Base-by-base conservation (phyloP, 2,113 vertebrate genomes). In the Sapayoa aenigma region DNA sequence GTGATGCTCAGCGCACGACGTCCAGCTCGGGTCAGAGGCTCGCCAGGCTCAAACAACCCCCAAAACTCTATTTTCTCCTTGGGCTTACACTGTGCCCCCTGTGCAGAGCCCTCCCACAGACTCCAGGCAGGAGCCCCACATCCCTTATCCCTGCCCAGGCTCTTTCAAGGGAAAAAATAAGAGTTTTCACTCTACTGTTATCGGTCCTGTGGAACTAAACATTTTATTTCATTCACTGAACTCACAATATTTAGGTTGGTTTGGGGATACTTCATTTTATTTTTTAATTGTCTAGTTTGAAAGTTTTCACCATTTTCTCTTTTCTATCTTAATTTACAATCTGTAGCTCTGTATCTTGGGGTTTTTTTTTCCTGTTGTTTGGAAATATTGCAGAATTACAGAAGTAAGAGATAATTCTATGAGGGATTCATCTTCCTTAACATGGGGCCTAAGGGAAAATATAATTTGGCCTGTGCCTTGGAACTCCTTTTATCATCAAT, bases 51-150 rank as follows among this genome's bases (percentile, higher is more conserved):
- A 49, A 94, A 75, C 11, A 59, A 47, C 5, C 8, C 46, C 33
- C 9, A 17, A 44, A 87, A 25, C 17, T 83, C 6, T 33, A 8
- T 55, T 72, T 92, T 79, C 49, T 42, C 42, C 55, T 58, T 5
- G 3, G 25, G 58, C 39, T 82, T 62, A 8, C 1, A 5, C 62
- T 79, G 52, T 35, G 4, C 8, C 33, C 4, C 22, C 31, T 30
- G 24, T 33, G 14, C 7, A 14, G 33, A 53, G 25, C 44, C 60
- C 5, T 14, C 9, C 7, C 27, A 56, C 41, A 39, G 55, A 23
- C 27, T 42, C 33, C 27, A 75, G n/a, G 15, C 6, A 58, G 66
- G 66, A 52, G 17, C 35, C 0, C 0, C 20, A 24, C 5, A 14
- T 14, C 31, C 11, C 9, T 84, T 60, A 55, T 12, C 15, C 12